Conservation (phyloP, 1,140 invertebrate genomes). For the Dendroctonus valens region DNA sequence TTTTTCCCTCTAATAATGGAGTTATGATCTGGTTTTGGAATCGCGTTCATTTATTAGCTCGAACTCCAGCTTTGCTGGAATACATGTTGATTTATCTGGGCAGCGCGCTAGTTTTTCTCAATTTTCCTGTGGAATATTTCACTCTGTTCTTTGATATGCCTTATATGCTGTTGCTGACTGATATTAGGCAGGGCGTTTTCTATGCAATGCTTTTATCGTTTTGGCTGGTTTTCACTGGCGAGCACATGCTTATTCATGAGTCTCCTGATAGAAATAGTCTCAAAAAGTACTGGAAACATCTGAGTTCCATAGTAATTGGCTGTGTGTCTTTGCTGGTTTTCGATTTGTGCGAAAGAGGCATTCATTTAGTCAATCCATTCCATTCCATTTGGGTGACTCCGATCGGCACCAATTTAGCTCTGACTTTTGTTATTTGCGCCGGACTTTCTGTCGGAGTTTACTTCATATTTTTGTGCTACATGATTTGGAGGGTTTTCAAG, state of each 20-base stretch:
- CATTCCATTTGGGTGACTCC: constrained; percentile 97
- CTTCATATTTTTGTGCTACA: constrained; percentile 91
- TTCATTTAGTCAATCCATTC: constrained; percentile 95
- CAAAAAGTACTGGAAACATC: constrained; percentile 90
- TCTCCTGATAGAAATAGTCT: constrained; percentile 75
- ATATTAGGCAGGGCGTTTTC: constrained; percentile 96
- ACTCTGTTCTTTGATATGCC: constrained; percentile 89
- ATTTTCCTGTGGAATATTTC: constrained; percentile 93
- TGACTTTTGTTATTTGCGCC: constrained; percentile 90
- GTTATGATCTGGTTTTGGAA: constrained; percentile 95
- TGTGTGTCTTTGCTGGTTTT: constrained; percentile 93
- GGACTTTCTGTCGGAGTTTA: constrained; percentile 88
- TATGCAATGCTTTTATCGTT: constrained; percentile 94
- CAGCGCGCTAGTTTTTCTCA: constrained; percentile 80
- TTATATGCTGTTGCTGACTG: constrained; percentile 91
- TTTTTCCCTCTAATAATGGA: constrained; percentile 88
- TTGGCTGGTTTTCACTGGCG: constrained; percentile 98
- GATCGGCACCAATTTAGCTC: constrained; percentile 86
- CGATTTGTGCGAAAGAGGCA: constrained; percentile 94
- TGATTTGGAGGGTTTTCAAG: constrained; percentile 88
- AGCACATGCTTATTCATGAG: constrained; percentile 91
- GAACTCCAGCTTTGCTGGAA: constrained; percentile 87
- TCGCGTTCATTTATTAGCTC: constrained; percentile 79
- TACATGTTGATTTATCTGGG: constrained; percentile 89
- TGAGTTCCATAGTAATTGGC: constrained; percentile 87